A percentile compares a stretch with the other conserved stretches of the same genome.
These are phyloP conservation scores for Masnerella sp. DNA, from an alignment of 2,888 invertebrate species.

Conservation along the genomic window DNA sequence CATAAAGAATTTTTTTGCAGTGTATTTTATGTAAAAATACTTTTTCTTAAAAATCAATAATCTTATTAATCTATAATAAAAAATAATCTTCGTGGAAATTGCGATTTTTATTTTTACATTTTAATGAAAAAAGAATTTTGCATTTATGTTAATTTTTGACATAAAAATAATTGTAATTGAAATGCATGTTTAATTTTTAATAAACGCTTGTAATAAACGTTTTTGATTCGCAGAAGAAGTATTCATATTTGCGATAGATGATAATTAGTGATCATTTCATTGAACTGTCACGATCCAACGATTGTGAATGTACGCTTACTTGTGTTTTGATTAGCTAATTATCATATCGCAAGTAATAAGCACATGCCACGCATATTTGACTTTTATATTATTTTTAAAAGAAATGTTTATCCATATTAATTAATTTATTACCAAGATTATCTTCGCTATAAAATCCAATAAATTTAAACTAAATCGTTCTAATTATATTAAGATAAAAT, in stretches of 20 bases:
- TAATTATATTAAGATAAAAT: too few species aligned
- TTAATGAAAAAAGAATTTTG: neutral
- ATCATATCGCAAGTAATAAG: slow-evolving; percentile 42
- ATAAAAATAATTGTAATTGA: neutral
- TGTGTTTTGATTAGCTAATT: slow-evolving; percentile 48
- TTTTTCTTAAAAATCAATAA: too few species aligned
- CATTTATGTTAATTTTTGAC: neutral
- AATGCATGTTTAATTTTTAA: slow-evolving; percentile 16
- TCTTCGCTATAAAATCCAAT: too few species aligned
- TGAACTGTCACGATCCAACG: slow-evolving; percentile 54
- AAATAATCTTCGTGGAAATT: too few species aligned
- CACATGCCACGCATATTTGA: slow-evolving; percentile 26
- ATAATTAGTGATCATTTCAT: slow-evolving; percentile 49
- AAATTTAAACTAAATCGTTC: too few species aligned
- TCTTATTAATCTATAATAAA: too few species aligned
- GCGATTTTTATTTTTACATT: too few species aligned
- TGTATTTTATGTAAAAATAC: too few species aligned
- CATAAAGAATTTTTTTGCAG: slow-evolving; percentile 15
- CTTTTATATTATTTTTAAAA: slow-evolving; percentile 19
- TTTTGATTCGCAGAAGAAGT: slow-evolving; percentile 37
- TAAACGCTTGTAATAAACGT: slow-evolving; percentile 28
- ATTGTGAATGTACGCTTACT: slow-evolving; percentile 37
- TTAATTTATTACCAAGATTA: too few species aligned
- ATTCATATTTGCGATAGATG: slow-evolving; percentile 43
- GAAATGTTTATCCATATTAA: neutral